A percentile compares a stretch with the other conserved stretches of the same genome.
phyloP scores from a whole-genome alignment of 1,140 invertebrate genomes.

The Drosophila truncata region DNA sequence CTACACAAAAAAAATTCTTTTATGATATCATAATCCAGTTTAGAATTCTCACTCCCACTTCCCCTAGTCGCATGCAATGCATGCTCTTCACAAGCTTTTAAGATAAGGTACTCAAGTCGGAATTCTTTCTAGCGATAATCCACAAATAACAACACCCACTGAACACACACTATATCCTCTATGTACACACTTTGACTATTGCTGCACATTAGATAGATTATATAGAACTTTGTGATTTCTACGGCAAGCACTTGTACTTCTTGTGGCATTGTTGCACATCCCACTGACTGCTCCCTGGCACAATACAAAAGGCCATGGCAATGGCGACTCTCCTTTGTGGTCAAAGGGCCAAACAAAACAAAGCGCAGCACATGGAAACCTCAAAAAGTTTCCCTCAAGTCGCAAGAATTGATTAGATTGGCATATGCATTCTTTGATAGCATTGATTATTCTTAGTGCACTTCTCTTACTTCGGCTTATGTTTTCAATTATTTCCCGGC shows the following conservation, averaged over 20 bases:
- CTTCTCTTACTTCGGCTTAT: conserved; percentile 18
- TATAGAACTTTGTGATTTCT: not conserved
- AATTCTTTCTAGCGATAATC: conserved; percentile 2
- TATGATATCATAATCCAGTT: not conserved
- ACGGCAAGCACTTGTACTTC: conserved; percentile 2
- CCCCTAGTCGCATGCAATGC: not conserved
- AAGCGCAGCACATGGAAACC: conserved; percentile 1
- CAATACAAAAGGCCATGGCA: conserved; percentile 2
- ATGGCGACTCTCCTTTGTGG: conserved; percentile 12
- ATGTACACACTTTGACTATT: not conserved
- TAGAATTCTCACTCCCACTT: not conserved
- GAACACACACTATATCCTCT: conserved; percentile 6
- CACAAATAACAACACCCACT: not conserved
- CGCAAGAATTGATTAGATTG: conserved; percentile 12
- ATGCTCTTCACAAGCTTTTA: not conserved
- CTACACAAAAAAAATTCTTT: not conserved
- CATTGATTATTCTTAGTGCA: conserved; percentile 37
- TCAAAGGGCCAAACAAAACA: conserved; percentile 16
- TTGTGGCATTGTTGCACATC: conserved; percentile 21
- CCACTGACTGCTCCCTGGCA: not conserved
- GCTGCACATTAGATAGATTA: conserved; percentile 23
- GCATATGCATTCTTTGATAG: conserved; percentile 15
- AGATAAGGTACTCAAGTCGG: conserved; percentile 4
- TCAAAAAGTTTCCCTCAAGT: not conserved
- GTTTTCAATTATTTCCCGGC: conserved; percentile 16